Percentiles rank a stretch among this genome's conserved stretches.
Evolutionary conservation across 1,140 invertebrate species (phyloP).

Genomic region (Drosophila bifasciata): DNA sequence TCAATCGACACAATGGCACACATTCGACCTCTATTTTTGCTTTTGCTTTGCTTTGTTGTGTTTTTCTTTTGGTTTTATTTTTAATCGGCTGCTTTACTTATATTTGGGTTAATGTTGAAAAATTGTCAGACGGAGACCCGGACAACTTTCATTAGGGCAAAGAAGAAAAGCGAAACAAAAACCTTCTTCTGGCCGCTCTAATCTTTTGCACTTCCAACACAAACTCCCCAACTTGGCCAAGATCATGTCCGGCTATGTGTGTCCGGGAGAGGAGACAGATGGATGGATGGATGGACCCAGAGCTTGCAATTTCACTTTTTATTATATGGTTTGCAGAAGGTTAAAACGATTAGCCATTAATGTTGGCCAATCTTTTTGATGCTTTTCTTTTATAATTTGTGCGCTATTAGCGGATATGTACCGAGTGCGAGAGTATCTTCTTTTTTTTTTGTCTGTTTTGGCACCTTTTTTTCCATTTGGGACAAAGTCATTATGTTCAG

Average conservation of each 20-base stretch:
- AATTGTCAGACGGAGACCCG: conserved; percentile 23
- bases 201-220: conserved; percentile 56
- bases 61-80: conserved; percentile 20
- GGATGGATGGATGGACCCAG: conserved; percentile 34
- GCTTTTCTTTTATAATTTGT: conserved; percentile 73
- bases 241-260: conserved; percentile 40
- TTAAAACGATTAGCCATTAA: conserved; percentile 73
- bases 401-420: conserved; percentile 53
- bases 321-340: conserved; percentile 46
- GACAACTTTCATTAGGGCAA: conserved; percentile 51
- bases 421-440: conserved; percentile 39
- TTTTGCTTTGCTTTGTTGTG: conserved; percentile 39
- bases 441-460: conserved; percentile 19
- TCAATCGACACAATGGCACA: conserved; percentile 58
- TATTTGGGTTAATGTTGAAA: conserved; percentile 62
- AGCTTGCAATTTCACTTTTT: conserved; percentile 73
- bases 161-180: conserved; percentile 19
- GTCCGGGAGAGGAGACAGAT: conserved; percentile 42
- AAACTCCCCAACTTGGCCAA: conserved; percentile 16
- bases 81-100: conserved; percentile 50
- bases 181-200: conserved; percentile 37
- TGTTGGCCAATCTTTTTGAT: conserved; percentile 67
- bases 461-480: conserved; percentile 46
- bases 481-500: conserved; percentile 54
- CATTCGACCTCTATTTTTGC: conserved; percentile 52